Percentiles rank a stretch among this genome's conserved stretches.
Evolutionary conservation across 2,888 invertebrate species (phyloP).

Genomic region (Tinea pellionella): DNA sequence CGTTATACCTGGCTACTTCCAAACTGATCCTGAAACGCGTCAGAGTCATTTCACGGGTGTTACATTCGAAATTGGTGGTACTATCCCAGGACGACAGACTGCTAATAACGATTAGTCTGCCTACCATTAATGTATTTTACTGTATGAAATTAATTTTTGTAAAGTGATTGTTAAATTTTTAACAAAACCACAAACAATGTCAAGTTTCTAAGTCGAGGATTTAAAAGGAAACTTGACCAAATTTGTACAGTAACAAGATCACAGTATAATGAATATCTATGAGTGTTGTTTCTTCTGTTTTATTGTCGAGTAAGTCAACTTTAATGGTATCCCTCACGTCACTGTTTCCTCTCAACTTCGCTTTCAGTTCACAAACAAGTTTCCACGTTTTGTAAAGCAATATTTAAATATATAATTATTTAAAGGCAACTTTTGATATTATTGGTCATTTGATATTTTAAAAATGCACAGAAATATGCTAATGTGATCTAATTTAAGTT

Average conservation of each 20-base stretch:
- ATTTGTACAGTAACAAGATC: slow-evolving; percentile 28
- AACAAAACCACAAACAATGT: neutral
- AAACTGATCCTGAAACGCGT: no score
- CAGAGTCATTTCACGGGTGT: no score
- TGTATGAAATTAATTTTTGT: no score
- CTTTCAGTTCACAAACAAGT: slow-evolving; percentile 11
- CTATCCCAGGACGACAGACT: no score
- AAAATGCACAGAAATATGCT: neutral
- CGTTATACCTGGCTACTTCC: no score
- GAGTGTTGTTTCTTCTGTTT: slow-evolving; percentile 31
- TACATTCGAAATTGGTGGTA: no score
- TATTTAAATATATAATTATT: slow-evolving; percentile 3
- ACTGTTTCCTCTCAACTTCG: slow-evolving; percentile 14
- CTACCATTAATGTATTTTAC: no score
- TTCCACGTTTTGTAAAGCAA: neutral
- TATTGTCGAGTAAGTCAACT: slow-evolving; percentile 21
- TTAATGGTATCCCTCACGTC: slow-evolving; percentile 20
- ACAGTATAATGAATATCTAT: slow-evolving; percentile 40
- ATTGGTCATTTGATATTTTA: neutral
- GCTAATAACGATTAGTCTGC: no score
- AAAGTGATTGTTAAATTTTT: neutral
- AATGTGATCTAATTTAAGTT: neutral
- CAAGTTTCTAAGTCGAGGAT: neutral
- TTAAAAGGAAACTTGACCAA: slow-evolving; percentile 32
- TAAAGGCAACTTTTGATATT: neutral